Evolutionary conservation across 1,140 invertebrate genomes (phyloP).

Genomic region (Drosophila repletoides): DNA sequence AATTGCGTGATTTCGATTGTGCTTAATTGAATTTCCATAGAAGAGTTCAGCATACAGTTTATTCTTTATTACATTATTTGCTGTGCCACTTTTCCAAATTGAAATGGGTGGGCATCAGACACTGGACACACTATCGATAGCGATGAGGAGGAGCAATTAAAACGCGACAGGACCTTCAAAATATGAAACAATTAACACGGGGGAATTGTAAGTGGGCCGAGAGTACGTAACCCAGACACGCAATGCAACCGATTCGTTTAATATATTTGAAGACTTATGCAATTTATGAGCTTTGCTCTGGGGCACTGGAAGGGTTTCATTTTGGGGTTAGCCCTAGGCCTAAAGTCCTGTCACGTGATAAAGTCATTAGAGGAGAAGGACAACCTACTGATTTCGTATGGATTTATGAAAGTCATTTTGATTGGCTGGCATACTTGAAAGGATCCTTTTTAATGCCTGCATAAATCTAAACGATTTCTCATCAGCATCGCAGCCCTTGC

Average conservation of each 20-base stretch:
- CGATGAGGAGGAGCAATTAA: conserved; percentile 57
- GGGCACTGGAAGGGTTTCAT: background rate
- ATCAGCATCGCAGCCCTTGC: conserved; percentile 5
- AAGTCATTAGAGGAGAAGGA: conserved; percentile 48
- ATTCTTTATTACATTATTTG: conserved; percentile 51
- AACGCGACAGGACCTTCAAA: conserved; percentile 62
- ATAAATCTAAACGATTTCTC: conserved; percentile 3
- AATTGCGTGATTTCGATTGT: conserved; percentile 80
- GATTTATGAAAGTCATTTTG: background rate
- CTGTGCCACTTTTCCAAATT: conserved; percentile 73
- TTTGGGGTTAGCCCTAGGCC: background rate
- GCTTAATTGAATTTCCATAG: conserved; percentile 78
- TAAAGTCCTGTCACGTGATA: conserved; percentile 55
- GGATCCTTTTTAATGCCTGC: too few relatives aligned
- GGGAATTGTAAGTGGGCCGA: conserved; percentile 34
- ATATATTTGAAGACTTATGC: conserved; percentile 46
- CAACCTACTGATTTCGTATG: conserved; percentile 27
- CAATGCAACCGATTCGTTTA: conserved; percentile 43
- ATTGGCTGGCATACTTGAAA: too few relatives aligned
- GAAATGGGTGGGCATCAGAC: conserved; percentile 32
- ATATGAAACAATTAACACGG: conserved; percentile 78
- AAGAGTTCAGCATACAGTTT: conserved; percentile 15
- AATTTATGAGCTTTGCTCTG: conserved; percentile 26
- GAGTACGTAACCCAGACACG: conserved; percentile 47
- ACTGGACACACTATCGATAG: conserved; percentile 18